Conservation (phyloP, 2,113 vertebrate species). For the Anoura caudifer region DNA sequence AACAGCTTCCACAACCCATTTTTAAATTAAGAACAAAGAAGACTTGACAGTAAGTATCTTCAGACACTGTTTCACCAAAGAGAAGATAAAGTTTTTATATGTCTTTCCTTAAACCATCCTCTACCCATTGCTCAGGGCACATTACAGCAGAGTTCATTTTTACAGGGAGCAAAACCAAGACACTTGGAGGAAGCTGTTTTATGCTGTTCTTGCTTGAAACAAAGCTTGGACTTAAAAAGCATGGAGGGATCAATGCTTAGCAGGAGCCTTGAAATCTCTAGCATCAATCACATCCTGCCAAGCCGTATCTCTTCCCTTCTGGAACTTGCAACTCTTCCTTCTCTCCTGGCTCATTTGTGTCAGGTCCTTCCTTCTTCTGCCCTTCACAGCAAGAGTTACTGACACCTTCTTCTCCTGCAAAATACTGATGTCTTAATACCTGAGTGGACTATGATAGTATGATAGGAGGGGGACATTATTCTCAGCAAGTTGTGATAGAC, state of each 20-base stretch:
- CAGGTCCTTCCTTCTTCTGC: neutral
- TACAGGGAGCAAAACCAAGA: neutral
- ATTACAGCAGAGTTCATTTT: neutral
- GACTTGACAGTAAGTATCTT: neutral
- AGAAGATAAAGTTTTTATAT: neutral
- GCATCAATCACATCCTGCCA: neutral
- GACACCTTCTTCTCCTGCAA: neutral
- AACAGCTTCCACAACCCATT: neutral
- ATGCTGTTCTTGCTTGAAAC: neutral
- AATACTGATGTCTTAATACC: neutral
- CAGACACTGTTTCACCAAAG: neutral
- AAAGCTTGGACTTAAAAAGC: neutral
- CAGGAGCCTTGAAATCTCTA: neutral
- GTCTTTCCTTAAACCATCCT: neutral
- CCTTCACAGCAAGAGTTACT: neutral
- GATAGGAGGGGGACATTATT: neutral
- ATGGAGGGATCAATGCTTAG: neutral
- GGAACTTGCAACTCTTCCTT: neutral
- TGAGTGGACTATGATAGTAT: neutral
- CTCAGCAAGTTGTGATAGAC: neutral
- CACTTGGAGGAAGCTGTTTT: neutral
- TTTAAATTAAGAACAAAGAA: conserved; percentile 6
- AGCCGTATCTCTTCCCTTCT: neutral
- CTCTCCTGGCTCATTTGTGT: neutral
- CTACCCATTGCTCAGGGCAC: neutral